These are phyloP conservation scores for Semnopithecus entellus DNA, from an alignment of 2,113 vertebrate genomes.

Conservation along the genomic window DNA sequence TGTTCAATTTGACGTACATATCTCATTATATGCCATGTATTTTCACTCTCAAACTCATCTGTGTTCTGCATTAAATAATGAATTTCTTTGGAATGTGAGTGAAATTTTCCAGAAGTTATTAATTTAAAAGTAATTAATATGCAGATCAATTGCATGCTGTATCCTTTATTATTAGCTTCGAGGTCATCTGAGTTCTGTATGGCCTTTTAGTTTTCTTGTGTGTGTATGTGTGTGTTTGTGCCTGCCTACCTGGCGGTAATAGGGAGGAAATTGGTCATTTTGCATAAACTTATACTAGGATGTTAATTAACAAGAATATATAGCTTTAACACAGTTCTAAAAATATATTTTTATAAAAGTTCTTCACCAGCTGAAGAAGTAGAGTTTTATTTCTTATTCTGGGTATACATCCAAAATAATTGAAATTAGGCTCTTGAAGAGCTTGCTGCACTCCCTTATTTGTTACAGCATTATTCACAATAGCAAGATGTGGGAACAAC, in stretches of 20 bases:
- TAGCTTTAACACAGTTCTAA: background rate
- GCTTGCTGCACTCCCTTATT: background rate
- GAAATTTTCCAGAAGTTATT: constrained; percentile 4
- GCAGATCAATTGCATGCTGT: background rate
- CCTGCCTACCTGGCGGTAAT: background rate
- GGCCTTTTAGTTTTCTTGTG: background rate
- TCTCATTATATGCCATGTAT: background rate
- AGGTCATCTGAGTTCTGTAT: background rate
- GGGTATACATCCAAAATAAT: background rate
- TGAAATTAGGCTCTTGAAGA: background rate
- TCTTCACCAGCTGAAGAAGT: background rate
- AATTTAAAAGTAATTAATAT: background rate
- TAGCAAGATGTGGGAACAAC: background rate
- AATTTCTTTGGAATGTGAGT: background rate
- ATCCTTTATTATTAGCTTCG: background rate
- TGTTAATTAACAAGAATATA: background rate
- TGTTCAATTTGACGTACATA: background rate
- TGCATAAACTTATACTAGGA: background rate
- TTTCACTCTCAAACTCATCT: background rate
- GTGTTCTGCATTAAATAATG: background rate
- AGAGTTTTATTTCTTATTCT: background rate
- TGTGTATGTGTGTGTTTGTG: background rate
- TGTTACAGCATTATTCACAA: background rate
- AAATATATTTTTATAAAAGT: background rate
- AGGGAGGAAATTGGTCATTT: background rate